A percentile compares a stretch with the other conserved stretches of the same genome.
Conservation (phyloP, 2,113 vertebrate species). For the Helogale parvula region DNA sequence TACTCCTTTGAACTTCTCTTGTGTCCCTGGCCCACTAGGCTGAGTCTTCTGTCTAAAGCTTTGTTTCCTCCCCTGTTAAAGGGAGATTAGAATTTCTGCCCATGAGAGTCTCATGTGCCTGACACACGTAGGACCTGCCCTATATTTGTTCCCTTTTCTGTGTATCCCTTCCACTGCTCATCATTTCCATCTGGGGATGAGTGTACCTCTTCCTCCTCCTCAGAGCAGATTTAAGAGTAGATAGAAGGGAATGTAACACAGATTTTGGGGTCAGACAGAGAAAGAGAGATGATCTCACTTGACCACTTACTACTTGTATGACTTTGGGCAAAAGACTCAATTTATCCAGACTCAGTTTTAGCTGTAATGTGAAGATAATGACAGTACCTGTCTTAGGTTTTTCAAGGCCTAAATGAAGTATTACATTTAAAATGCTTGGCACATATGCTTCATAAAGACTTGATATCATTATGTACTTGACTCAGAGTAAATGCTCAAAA, state of each 20-base stretch:
- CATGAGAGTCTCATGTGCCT: neutral
- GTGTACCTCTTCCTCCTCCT: neutral
- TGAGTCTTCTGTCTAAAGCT: neutral
- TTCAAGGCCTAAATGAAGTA: neutral
- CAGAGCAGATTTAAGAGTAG: neutral
- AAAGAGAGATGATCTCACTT: no score
- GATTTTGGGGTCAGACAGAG: neutral
- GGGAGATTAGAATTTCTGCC: neutral
- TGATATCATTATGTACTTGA: neutral
- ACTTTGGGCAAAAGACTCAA: neutral
- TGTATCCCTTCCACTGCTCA: neutral
- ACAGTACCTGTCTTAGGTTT: neutral
- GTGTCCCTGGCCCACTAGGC: neutral
- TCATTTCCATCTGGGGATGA: neutral
- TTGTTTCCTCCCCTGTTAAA: neutral
- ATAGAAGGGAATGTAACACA: neutral
- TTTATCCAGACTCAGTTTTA: neutral
- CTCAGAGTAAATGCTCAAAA: slow-evolving; percentile 25
- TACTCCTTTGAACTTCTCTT: neutral
- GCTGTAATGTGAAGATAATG: neutral
- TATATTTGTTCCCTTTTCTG: neutral
- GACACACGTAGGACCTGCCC: neutral
- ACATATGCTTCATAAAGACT: neutral
- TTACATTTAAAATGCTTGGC: slow-evolving; percentile 1
- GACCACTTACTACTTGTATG: neutral